Conservation (phyloP, 2,113 vertebrate species). For the Thryonomys swinderianus region DNA sequence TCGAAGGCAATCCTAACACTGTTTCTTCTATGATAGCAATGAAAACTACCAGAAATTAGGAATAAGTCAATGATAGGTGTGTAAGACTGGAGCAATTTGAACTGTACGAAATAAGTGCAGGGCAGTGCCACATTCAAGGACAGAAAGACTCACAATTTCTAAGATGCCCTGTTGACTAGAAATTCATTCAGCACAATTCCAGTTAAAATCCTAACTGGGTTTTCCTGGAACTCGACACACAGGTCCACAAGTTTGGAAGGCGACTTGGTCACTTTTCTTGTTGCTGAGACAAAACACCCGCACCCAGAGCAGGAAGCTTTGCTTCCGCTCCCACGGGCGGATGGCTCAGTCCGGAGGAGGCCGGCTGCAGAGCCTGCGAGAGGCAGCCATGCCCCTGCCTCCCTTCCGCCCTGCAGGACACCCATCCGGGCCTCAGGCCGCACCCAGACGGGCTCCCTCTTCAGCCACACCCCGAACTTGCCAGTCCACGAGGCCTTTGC, state of each 20-base stretch:
- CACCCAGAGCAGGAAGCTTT: background rate
- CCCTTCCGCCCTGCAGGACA: too few species aligned
- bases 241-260: background rate
- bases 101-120: background rate
- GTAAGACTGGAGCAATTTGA: background rate
- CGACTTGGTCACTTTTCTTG: background rate
- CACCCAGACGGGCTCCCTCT: background rate
- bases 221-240: background rate
- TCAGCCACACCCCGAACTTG: too few species aligned
- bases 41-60: background rate
- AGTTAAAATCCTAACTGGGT: background rate
- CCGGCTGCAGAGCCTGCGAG: background rate
- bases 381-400: background rate
- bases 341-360: background rate
- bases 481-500: too few species aligned
- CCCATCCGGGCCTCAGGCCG: background rate
- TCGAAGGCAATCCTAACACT: background rate
- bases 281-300: background rate
- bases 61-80: background rate
- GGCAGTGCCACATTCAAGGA: background rate
- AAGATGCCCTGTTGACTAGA: background rate
- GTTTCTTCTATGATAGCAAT: background rate
- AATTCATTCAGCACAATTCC: background rate
- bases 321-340: background rate
- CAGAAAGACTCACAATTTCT: background rate